Conservation (phyloP, 2,113 vertebrate species). For the Henicopernis longicauda region DNA sequence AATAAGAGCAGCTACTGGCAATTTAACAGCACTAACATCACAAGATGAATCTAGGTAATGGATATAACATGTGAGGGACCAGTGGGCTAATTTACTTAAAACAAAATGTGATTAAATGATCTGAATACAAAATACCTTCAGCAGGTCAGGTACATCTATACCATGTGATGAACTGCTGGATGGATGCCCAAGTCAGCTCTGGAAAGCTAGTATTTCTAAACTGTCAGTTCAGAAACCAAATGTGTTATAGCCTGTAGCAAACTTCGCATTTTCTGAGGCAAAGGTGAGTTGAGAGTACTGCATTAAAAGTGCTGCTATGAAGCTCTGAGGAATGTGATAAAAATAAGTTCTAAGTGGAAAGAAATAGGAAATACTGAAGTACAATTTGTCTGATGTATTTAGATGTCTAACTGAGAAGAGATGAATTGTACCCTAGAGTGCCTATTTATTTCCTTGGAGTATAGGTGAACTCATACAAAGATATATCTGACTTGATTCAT, state of each 20-base stretch:
- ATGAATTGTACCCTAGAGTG: not conserved
- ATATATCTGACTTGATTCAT: not conserved
- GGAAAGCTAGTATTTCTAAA: not conserved
- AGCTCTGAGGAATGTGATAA: not conserved
- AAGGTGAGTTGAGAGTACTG: conserved; percentile 1
- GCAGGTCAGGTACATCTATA: not conserved
- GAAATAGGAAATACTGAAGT: not conserved
- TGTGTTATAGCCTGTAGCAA: not conserved
- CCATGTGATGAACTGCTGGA: not conserved
- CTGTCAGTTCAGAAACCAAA: conserved; percentile 7
- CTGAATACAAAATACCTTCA: conserved; percentile 51
- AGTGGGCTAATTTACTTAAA: conserved; percentile 61
- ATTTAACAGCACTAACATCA: conserved; percentile 57
- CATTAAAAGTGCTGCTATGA: not conserved
- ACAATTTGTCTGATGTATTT: not conserved
- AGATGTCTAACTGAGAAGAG: not conserved
- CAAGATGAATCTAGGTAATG: conserved; percentile 61
- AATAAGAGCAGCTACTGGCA: conserved; percentile 60
- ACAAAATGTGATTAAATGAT: conserved; percentile 56
- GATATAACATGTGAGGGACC: conserved; percentile 55
- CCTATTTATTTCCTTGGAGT: not conserved
- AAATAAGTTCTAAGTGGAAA: conserved; percentile 14
- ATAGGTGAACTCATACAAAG: not conserved
- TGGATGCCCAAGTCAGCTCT: conserved; percentile 17
- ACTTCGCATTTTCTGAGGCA: conserved; percentile 3